phyloP scores from a whole-genome alignment of 2,113 vertebrate species.

The Phoxinus phoxinus region DNA sequence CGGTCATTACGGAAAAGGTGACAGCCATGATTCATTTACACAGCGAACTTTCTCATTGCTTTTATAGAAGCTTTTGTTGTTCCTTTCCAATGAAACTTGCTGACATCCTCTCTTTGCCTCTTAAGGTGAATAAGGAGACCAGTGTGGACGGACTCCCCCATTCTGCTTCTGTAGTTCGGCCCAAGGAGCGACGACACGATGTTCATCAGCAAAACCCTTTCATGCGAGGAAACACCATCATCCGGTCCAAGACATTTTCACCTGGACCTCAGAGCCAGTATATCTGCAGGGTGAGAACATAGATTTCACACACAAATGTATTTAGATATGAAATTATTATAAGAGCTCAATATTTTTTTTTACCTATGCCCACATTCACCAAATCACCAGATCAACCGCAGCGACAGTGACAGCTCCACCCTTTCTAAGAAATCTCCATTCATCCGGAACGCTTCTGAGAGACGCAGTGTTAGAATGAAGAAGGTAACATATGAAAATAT shows the following conservation, averaged over 20 bases:
- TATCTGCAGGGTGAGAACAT: slow-evolving; percentile 89
- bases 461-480: slow-evolving; percentile 93
- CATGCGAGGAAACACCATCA: slow-evolving; percentile 92
- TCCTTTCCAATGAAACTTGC: neutral
- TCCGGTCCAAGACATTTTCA: slow-evolving; percentile 97
- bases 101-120: neutral
- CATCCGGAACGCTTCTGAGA: slow-evolving; percentile 90
- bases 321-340: neutral
- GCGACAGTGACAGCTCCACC: slow-evolving; percentile 97
- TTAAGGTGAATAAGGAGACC: slow-evolving; percentile 85
- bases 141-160: slow-evolving; percentile 80
- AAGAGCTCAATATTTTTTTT: neutral
- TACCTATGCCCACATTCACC: neutral
- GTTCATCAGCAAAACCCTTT: slow-evolving; percentile 83
- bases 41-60: neutral
- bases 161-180: slow-evolving; percentile 84
- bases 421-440: slow-evolving; percentile 95
- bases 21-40: neutral
- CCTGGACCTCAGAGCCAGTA: slow-evolving; percentile 97
- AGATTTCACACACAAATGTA: neutral
- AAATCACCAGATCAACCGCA: slow-evolving; percentile 89
- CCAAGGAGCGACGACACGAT: slow-evolving; percentile 86
- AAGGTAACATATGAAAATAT: slow-evolving; percentile 76
- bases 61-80: neutral
- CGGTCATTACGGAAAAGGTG: slow-evolving; percentile 71